These are phyloP conservation scores for Syrrhaptes paradoxus DNA, from an alignment of 2,113 vertebrate species.

Conservation along the genomic window DNA sequence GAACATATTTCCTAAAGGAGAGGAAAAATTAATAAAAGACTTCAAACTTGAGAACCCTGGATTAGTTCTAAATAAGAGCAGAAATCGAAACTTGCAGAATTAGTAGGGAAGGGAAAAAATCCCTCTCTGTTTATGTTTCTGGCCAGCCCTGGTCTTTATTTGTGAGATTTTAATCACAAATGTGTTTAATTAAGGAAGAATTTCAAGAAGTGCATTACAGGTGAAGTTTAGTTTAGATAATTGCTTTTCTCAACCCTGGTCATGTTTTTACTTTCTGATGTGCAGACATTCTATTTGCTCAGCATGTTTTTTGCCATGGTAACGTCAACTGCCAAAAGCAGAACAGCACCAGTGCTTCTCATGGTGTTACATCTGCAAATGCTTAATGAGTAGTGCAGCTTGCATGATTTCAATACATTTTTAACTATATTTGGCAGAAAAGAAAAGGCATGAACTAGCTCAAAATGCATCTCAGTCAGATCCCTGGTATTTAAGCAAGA, in stretches of 20 bases:
- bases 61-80: not conserved
- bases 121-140: not conserved
- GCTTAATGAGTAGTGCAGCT: conserved; percentile 31
- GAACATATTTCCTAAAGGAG: not conserved
- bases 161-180: not conserved
- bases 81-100: not conserved
- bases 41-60: not conserved
- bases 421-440: conserved; percentile 49
- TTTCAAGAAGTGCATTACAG: not conserved
- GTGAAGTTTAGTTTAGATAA: not conserved
- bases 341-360: not conserved
- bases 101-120: not conserved
- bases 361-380: conserved; percentile 4
- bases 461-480: conserved; percentile 22
- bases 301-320: conserved; percentile 1
- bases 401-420: conserved; percentile 40
- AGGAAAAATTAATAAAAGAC: not conserved
- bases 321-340: not conserved
- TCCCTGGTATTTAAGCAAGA: not conserved
- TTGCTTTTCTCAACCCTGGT: not conserved
- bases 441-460: conserved; percentile 42
- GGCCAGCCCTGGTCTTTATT: not conserved
- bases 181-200: not conserved
- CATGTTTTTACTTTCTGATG: not conserved
- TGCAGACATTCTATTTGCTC: not conserved